phyloP scores from a whole-genome alignment of 2,113 vertebrate species.

The Lophochroa leadbeateri region DNA sequence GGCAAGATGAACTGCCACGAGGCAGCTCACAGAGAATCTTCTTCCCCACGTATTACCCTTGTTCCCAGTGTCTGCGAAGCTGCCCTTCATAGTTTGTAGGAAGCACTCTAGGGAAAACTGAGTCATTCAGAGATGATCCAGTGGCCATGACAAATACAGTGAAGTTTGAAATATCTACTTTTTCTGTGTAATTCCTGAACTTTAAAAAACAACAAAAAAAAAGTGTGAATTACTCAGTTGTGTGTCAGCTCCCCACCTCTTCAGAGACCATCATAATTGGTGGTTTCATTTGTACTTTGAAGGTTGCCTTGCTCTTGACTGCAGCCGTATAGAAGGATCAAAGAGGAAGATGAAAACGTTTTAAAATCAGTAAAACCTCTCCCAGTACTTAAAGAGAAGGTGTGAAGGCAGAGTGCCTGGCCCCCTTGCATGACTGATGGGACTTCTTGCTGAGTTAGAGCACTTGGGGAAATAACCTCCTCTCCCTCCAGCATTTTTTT shows the following conservation, averaged over 20 bases:
- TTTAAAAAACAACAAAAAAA: too few relatives aligned
- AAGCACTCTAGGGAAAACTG: neutral
- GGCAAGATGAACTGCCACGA: neutral
- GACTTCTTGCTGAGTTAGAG: neutral
- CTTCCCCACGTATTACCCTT: rapidly evolving
- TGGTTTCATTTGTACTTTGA: neutral
- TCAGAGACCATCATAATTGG: neutral
- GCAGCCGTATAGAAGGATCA: neutral
- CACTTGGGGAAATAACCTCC: neutral
- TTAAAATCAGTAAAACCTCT: neutral
- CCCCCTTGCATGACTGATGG: neutral
- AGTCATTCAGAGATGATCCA: neutral
- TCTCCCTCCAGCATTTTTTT: neutral
- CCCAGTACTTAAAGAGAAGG: neutral
- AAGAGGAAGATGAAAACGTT: neutral
- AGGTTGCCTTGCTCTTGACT: neutral
- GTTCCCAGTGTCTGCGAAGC: neutral
- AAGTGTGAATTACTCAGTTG: neutral
- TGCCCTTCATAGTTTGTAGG: neutral
- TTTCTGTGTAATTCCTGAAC: neutral
- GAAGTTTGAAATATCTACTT: neutral
- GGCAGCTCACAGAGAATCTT: neutral
- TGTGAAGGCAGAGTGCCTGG: neutral
- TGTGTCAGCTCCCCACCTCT: neutral
- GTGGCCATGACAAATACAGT: neutral